Evolutionary conservation across 2,797 vertebrate genomes (phyloP), one percentile per base, ranked within the genome.

Genomic region (Taeniopygia guttata): DNA sequence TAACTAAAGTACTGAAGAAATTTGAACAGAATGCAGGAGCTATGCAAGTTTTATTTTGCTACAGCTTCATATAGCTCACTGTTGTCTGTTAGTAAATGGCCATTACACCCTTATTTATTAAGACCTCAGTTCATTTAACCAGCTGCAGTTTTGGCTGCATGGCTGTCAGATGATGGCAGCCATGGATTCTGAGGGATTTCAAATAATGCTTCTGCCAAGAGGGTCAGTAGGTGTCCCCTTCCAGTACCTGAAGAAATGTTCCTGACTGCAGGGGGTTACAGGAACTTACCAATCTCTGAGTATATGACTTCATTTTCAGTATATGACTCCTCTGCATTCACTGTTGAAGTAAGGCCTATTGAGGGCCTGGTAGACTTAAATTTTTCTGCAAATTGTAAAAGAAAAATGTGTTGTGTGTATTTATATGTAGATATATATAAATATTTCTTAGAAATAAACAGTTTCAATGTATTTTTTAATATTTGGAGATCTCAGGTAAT

Each of bases 231-330:
- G 5, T 56, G 45, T 67, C 16, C 16, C 20, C 45, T 64, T 62
- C 22, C 14, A 9, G 56, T 42, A 48, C n/a, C 45, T 70, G 40
- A 40, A 45, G 68, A 72, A 72, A 42, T 22, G 34, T 58, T 63
- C n/a, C 21, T 51, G 29, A 30, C 19, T 67, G n/a, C 23, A 32
- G 25, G 34, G 32, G n/a, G 11, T 67, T 67, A 17, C 11, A 10
- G 25, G 23, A 64, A 77, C 77, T 96, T 91, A 96, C 95, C 94
- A 26, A 94, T 95, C 74, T 95, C 95, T 54, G 91, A 32, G 13
- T 97, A 97, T 56, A 83, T 91, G 19, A 94, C 16, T 1, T 66
- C 26, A 3, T 85, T 80, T 85, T 89, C 82, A 43, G 45, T 40
- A 40, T 40, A 40, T 40, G 38, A 3, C 5, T 81, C 43, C 45